phyloP scores from a whole-genome alignment of 2,888 invertebrate species.

The Aporophyla nigra region DNA sequence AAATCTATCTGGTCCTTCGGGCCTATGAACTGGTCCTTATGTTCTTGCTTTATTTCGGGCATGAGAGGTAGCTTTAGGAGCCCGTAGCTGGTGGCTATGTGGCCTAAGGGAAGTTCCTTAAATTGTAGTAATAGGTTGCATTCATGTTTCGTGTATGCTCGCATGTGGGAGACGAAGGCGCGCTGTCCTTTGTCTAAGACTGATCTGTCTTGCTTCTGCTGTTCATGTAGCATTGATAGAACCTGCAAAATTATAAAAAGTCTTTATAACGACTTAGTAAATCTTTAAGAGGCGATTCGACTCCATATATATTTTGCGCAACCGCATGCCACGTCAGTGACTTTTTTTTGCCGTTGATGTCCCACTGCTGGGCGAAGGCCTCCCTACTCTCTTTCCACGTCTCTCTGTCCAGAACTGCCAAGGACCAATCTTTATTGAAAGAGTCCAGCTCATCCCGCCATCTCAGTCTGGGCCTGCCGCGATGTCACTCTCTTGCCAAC shows the following conservation, averaged over 20 bases:
- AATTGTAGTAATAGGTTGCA: constrained; percentile 96
- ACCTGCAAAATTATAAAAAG: constrained; percentile 75
- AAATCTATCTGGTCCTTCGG: constrained; percentile 92
- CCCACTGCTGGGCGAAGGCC: too few species aligned
- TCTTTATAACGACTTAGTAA: not conserved
- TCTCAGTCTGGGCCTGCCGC: too few species aligned
- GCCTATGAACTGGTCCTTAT: constrained; percentile 86
- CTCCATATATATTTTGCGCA: too few species aligned
- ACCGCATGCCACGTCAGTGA: too few species aligned
- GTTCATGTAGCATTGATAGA: constrained; percentile 91
- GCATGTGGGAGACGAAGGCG: constrained; percentile 98
- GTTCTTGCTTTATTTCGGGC: constrained; percentile 96
- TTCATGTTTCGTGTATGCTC: constrained; percentile 98
- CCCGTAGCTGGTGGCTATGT: constrained; percentile 96
- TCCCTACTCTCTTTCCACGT: too few species aligned
- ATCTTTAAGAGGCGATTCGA: not conserved
- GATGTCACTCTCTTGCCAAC: too few species aligned
- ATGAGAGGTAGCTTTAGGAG: constrained; percentile 97
- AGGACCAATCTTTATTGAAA: too few species aligned
- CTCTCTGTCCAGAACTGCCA: too few species aligned
- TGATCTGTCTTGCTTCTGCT: constrained; percentile 93
- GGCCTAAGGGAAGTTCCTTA: constrained; percentile 95
- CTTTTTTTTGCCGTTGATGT: too few species aligned
- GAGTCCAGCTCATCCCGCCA: too few species aligned
- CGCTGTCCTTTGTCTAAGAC: constrained; percentile 96